These are phyloP conservation scores for Drosophila arawakana DNA, from an alignment of 1,140 invertebrate genomes.

Conservation along the genomic window DNA sequence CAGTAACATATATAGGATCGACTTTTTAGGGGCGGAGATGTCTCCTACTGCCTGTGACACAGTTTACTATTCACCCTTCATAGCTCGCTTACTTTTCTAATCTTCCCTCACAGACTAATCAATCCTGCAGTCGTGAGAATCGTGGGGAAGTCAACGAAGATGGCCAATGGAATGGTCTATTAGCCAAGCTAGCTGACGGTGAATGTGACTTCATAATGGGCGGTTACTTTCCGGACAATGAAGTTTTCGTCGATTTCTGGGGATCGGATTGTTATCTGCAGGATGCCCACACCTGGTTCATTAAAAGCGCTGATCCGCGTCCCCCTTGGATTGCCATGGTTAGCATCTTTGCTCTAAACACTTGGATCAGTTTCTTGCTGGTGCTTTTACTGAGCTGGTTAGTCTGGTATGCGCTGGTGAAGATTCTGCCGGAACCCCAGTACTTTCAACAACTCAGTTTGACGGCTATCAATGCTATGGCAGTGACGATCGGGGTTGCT, in stretches of 20 bases:
- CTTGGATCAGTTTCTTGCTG: constrained; percentile 84
- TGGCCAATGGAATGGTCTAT: constrained; percentile 85
- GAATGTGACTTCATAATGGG: constrained; percentile 85
- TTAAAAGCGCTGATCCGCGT: constrained; percentile 81
- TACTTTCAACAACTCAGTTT: constrained; percentile 83
- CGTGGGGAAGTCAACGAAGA: constrained; percentile 83
- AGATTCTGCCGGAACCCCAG: constrained; percentile 79
- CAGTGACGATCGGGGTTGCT: constrained; percentile 83
- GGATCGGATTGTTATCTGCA: constrained; percentile 85
- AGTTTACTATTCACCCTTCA: neutral
- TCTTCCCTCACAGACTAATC: constrained; percentile 49
- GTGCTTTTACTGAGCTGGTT: constrained; percentile 84
- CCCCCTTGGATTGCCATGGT: constrained; percentile 85
- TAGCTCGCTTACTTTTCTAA: neutral
- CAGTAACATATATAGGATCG: too few species aligned
- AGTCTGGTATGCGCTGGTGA: constrained; percentile 84
- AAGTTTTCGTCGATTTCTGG: constrained; percentile 85
- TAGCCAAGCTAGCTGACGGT: constrained; percentile 79
- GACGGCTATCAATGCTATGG: constrained; percentile 85
- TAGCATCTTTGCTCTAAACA: constrained; percentile 83
- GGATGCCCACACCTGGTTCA: constrained; percentile 86
- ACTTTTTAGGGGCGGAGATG: too few species aligned
- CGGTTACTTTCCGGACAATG: constrained; percentile 86
- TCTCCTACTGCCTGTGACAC: neutral
- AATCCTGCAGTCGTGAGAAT: constrained; percentile 86